Evolutionary conservation across 2,113 vertebrate species (phyloP), one percentile per base, ranked within the genome.

Genomic region (Istiophorus platypterus): DNA sequence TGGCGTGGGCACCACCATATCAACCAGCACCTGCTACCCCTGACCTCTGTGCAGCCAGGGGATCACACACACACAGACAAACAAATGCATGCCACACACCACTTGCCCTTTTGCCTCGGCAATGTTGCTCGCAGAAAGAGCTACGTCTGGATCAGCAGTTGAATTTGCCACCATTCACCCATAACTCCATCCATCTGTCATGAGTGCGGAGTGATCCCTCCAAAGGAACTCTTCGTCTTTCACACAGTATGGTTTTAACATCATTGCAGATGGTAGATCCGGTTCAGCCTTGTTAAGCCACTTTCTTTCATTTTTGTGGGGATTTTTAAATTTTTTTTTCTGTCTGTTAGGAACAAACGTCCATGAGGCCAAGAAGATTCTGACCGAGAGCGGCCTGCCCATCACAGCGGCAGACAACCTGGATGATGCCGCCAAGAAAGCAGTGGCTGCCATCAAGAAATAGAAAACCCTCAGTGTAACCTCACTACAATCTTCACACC

Each of bases 351-450:
- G 98, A 52, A 99, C 98, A 70, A 99, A 99, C 17, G 98, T 99
- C 47, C 91, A 95, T 0, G 98, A 99, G 91, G 98, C 98, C 56
- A 97, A 97, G 89, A 94, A 92, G 22, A 99, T 99, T 24, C 95
- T 99, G 88, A 94, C 9, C 0, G 96, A 96, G 82, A 99, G 98
- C 0, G 97, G 98, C 0, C 96, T 99, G 58, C 97, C 97, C 72
- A 99, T 99, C 91, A 96, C 92, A 0, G 80, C 97, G 0, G 98
- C 98, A 4, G 92, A 47, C 0, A 92, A 99, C 93, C 94, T 99
- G 73, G 98, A 99, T 24, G 98, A 99, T 29, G 98, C 98, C 0
- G 98, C 98, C 27, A 96, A 85, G 94, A 99, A 99, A 85, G 97
- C 96, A 0, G 97, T 99, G 85, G 97, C 97, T 9, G 95, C 96